Conservation (phyloP, 2,797 vertebrate genomes). For the Myiothlypis coronata region DNA sequence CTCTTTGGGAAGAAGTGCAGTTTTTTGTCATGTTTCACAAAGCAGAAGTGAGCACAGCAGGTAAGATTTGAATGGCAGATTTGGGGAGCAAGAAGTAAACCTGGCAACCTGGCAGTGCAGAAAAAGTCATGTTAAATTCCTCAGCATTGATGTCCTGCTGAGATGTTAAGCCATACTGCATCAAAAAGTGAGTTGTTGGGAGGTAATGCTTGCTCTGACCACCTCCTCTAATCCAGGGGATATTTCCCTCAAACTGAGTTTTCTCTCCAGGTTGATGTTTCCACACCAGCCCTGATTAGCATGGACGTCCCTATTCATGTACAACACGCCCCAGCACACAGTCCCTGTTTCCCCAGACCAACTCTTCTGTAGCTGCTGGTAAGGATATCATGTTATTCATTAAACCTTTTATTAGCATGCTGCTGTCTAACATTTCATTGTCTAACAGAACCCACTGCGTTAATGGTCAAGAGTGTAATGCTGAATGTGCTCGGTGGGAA, state of each 20-base stretch:
- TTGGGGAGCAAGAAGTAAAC: neutral
- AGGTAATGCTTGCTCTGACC: neutral
- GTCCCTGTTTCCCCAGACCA: neutral
- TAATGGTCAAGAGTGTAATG: neutral
- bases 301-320: neutral
- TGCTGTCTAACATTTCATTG: constrained; percentile 7
- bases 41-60: neutral
- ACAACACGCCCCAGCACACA: neutral
- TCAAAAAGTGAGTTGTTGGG: neutral
- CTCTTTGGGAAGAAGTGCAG: neutral
- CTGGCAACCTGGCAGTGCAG: neutral
- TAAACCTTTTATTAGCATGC: constrained; percentile 15
- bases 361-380: neutral
- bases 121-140: neutral
- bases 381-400: neutral
- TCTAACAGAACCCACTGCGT: neutral
- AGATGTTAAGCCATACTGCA: neutral
- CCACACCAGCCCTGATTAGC: neutral
- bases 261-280: fast-evolving
- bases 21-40: neutral
- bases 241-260: neutral
- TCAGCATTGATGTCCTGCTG: neutral
- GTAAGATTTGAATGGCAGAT: neutral
- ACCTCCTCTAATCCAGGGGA: neutral
- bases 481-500: neutral